A percentile compares a stretch with the other conserved stretches of the same genome.
Conservation (phyloP, 1,140 invertebrate species). For the Hydropsyche tenuis region DNA sequence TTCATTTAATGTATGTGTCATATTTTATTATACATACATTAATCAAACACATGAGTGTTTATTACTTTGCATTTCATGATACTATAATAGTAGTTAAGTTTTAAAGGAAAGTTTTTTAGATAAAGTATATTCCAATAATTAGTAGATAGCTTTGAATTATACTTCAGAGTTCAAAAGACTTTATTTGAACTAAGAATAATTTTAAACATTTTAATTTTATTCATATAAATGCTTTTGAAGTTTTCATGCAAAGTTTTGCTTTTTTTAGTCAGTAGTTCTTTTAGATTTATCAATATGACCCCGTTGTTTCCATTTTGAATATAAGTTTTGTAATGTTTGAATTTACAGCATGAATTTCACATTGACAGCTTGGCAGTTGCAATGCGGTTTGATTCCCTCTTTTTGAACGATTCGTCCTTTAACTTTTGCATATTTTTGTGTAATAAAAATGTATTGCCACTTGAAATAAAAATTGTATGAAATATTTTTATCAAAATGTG, state of each 20-base stretch:
- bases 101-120: slow-evolving; percentile 10
- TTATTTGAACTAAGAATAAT: slow-evolving; percentile 13
- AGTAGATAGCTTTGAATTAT: slow-evolving; percentile 6
- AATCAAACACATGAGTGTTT: background rate
- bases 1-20: background rate
- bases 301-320: slow-evolving; percentile 14
- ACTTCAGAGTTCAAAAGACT: slow-evolving; percentile 18
- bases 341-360: slow-evolving; percentile 38
- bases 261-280: slow-evolving; percentile 29
- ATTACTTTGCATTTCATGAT: background rate
- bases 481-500: background rate
- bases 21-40: slow-evolving; percentile 2
- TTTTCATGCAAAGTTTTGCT: slow-evolving; percentile 27
- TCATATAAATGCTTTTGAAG: slow-evolving; percentile 26
- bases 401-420: slow-evolving; percentile 16
- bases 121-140: background rate
- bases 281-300: slow-evolving; percentile 21
- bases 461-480: slow-evolving; percentile 4
- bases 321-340: slow-evolving; percentile 30
- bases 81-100: background rate
- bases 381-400: slow-evolving; percentile 29
- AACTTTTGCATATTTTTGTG: slow-evolving; percentile 26
- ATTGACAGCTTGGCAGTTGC: slow-evolving; percentile 31
- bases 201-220: slow-evolving; percentile 21
- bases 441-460: slow-evolving; percentile 7